A percentile compares a stretch with the other conserved stretches of the same genome.
These are phyloP conservation scores for Sebastes iracundus DNA, from an alignment of 2,797 vertebrate genomes.

Conservation along the genomic window DNA sequence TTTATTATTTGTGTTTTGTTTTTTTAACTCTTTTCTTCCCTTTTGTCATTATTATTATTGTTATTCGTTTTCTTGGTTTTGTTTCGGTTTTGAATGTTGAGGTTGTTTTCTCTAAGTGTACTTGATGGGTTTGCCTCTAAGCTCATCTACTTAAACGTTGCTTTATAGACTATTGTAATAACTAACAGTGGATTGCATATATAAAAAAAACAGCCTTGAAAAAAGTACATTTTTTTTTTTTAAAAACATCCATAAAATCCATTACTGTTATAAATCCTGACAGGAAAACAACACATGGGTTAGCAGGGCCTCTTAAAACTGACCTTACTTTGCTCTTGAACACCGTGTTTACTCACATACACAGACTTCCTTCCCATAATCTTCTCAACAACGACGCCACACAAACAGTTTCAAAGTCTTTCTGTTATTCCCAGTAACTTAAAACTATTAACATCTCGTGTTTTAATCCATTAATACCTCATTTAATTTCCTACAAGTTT, in stretches of 20 bases:
- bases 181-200: no score
- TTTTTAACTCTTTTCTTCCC: no score
- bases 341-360: not conserved
- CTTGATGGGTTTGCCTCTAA: no score
- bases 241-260: not conserved
- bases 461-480: rapidly evolving
- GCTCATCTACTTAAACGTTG: no score
- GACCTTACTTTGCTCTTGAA: slow-evolving; percentile 11
- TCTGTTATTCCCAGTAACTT: not conserved
- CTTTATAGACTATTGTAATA: no score
- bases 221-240: no score
- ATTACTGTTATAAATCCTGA: not conserved
- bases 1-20: no score
- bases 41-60: no score
- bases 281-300: not conserved
- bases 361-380: slow-evolving; percentile 62
- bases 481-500: rapidly evolving
- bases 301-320: not conserved
- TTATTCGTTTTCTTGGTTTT: no score
- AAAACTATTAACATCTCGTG: rapidly evolving
- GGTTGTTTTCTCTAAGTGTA: no score
- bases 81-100: no score
- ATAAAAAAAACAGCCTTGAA: no score
- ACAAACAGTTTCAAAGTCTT: not conserved
- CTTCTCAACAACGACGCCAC: slow-evolving; percentile 63